A percentile compares a stretch with the other conserved stretches of the same genome.
phyloP scores from a whole-genome alignment of 2,797 vertebrate genomes.

The Gadopsis marmoratus region DNA sequence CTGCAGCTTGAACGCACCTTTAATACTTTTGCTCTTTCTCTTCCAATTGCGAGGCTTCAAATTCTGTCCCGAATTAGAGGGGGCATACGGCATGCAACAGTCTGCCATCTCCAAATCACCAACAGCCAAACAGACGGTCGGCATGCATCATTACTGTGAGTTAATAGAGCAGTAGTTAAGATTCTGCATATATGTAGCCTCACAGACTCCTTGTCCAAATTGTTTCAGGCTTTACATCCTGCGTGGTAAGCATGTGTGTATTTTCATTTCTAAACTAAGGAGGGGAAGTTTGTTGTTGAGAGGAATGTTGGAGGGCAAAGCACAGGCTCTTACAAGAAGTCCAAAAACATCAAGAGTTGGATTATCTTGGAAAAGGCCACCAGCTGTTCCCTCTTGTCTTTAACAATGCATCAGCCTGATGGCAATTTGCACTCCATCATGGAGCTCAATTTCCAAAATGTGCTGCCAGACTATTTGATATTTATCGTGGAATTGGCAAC shows the following conservation, averaged over 20 bases:
- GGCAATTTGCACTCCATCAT: conserved; percentile 72
- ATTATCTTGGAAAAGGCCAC: conserved; percentile 77
- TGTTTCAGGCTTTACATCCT: conserved; percentile 45
- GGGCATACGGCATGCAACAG: conserved; percentile 57
- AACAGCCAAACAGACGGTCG: conserved; percentile 65
- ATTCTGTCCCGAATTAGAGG: conserved; percentile 47
- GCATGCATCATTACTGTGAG: conserved; percentile 73
- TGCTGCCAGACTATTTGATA: conserved; percentile 78
- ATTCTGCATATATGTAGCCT: conserved; percentile 59
- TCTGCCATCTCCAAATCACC: conserved; percentile 63
- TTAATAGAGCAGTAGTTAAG: conserved; percentile 66
- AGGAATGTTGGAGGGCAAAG: conserved; percentile 5
- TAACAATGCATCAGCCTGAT: conserved; percentile 76
- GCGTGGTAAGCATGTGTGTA: conserved; percentile 22
- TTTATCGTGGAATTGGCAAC: conserved; percentile 81
- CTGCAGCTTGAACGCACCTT: conserved; percentile 28
- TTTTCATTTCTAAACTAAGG: conserved; percentile 3
- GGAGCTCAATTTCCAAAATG: conserved; percentile 76
- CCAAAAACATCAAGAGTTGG: conserved; percentile 66
- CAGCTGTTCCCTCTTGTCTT: conserved; percentile 74
- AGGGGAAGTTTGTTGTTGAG: conserved; percentile 3
- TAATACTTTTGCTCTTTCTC: conserved; percentile 14
- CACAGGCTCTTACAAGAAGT: conserved; percentile 31
- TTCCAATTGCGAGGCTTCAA: conserved; percentile 19
- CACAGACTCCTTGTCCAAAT: conserved; percentile 47